phyloP scores from a whole-genome alignment of 2,797 vertebrate genomes.

The Remorina albescens region DNA sequence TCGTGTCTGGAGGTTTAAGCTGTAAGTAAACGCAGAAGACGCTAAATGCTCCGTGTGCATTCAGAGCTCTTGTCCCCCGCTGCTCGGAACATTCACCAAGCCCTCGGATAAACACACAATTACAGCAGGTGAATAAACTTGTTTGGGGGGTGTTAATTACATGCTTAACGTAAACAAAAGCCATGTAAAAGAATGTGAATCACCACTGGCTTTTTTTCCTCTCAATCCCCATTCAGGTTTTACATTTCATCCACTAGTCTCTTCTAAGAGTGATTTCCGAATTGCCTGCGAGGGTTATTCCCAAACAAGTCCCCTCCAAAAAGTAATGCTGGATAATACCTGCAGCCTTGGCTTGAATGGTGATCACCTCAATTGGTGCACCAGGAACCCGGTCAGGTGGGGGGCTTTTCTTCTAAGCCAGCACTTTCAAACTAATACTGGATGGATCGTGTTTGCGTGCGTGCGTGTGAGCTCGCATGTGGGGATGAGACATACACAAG shows the following conservation, averaged over 20 bases:
- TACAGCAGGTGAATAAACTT: conserved; percentile 89
- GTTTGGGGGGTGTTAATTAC: conserved; percentile 89
- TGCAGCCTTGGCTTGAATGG: conserved; percentile 69
- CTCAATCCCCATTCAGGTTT: conserved; percentile 83
- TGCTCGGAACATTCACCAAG: conserved; percentile 83
- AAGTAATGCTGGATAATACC: conserved; percentile 73
- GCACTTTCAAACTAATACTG: conserved; percentile 68
- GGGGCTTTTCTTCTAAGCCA: conserved; percentile 72
- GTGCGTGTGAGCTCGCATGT: conserved; percentile 23
- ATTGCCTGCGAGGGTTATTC: conserved; percentile 76
- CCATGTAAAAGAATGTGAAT: conserved; percentile 87
- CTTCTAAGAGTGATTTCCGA: conserved; percentile 79
- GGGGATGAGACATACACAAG: neutral
- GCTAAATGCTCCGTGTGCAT: conserved; percentile 80
- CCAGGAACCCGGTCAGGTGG: conserved; percentile 67
- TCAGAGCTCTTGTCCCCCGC: conserved; percentile 82
- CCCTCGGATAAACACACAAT: conserved; percentile 89
- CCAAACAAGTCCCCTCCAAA: conserved; percentile 66
- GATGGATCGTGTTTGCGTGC: conserved; percentile 32
- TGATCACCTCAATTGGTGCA: conserved; percentile 72
- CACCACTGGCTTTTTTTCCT: conserved; percentile 73
- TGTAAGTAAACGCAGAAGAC: conserved; percentile 82
- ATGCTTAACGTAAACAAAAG: conserved; percentile 89
- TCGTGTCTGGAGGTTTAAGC: conserved; percentile 71
- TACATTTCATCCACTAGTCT: conserved; percentile 81